Evolutionary conservation across 2,797 vertebrate genomes (phyloP), one percentile per base, ranked within the genome.

Genomic region (Thamnophis elegans): DNA sequence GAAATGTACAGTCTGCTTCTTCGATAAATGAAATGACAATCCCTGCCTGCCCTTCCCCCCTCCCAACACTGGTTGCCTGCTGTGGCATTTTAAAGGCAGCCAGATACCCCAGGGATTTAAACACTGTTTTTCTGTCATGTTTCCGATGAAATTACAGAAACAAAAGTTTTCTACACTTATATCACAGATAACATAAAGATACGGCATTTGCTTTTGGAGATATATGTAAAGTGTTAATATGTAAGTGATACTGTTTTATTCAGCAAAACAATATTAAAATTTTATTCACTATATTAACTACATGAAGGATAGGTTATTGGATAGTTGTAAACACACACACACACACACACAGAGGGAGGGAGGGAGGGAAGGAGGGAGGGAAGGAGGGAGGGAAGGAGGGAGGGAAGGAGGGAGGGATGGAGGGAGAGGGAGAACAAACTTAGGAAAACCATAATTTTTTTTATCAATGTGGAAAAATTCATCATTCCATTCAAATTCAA

Each of bases 1-100:
- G 92, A 85, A 90, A 93, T 91, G 68, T 56, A 88, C 89, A 85
- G 92, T 62, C 89, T 93, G 92, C 86, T 91, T 88, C 89, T 85
- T 90, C 87, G 82, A 87, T 87, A 88, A 93, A 56, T 18, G 9
- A 53, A 51, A 42, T 59, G 90, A 73, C 90, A 94, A 68, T 85
- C 10, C 92, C 73, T 9, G 73, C 73, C 36, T 22, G 73, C 73
- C 62, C 28, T 14, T 12, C n/a, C 6, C 4, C 2, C 59, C 8
- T 51, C 86, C 87, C 62, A 32, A 25, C 0, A 0, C 0, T 58
- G 65, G 47, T 89, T 92, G 36, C 92, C 73, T 90, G 42, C 56
- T 93, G 2, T n/a, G 78, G 0, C 0, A 0, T 92, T 56, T 94
- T 90, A 1, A 3, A 91, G 91, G 89, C 89, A 88, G 89, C 56